Conservation (phyloP, 53 echinoderm and acorn worm species). For the Hippasteria phrygiana region DNA sequence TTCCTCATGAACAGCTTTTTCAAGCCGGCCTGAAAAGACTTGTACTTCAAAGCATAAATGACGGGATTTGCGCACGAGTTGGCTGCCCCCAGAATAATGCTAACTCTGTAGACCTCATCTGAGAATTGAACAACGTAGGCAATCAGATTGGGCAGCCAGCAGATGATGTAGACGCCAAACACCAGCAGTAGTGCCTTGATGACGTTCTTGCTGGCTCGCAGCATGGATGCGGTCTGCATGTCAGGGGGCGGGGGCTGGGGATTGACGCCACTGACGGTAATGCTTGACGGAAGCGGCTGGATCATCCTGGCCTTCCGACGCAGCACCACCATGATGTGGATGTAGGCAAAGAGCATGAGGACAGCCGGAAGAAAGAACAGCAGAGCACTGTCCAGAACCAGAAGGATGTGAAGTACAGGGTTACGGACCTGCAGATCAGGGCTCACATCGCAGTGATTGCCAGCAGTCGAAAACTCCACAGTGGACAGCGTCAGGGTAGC, state of each 20-base stretch:
- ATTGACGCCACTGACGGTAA: neutral
- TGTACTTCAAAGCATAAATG: constrained; percentile 15
- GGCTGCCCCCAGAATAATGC: neutral
- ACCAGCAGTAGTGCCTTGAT: constrained; percentile 53
- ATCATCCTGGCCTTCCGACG: neutral
- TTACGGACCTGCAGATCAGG: neutral
- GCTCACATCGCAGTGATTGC: constrained; percentile 13
- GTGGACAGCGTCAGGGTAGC: constrained; percentile 1
- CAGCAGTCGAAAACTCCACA: neutral
- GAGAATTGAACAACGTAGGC: constrained; percentile 19
- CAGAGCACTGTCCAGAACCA: neutral
- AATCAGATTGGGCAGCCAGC: constrained; percentile 44
- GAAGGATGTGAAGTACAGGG: neutral
- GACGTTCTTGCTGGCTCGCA: constrained; percentile 44
- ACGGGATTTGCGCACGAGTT: constrained; percentile 15
- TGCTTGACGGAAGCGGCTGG: neutral
- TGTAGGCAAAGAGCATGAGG: constrained; percentile 40
- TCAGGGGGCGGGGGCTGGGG: neutral
- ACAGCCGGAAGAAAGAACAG: constrained; percentile 17
- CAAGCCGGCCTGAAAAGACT: constrained; percentile 7
- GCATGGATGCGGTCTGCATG: constrained; percentile 37
- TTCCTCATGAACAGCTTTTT: neutral
- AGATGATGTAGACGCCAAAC: constrained; percentile 24
- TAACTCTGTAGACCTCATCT: neutral
- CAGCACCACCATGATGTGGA: constrained; percentile 34